Evolutionary conservation across 2,113 vertebrate species (phyloP).

Genomic region (Pachypanchax playfairii): DNA sequence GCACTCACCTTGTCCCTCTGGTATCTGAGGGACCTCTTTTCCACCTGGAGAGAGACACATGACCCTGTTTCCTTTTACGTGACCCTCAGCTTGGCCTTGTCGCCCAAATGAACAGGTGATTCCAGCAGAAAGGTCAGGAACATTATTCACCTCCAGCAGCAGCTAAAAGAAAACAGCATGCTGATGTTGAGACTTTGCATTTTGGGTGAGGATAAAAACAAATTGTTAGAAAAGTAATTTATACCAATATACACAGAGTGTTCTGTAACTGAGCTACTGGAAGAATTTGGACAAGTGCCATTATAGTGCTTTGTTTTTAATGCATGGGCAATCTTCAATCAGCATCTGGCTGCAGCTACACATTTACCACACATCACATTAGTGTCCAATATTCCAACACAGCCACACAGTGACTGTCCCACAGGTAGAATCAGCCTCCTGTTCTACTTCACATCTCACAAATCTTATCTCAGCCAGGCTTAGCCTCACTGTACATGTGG

Average conservation of each 20-base stretch:
- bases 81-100: conserved; percentile 86
- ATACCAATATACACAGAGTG: neutral
- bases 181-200: neutral
- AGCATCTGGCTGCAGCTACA: conserved; percentile 2
- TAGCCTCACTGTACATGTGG: conserved; percentile 20
- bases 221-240: neutral
- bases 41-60: conserved; percentile 87
- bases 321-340: neutral
- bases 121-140: conserved; percentile 86
- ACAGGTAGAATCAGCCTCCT: conserved; percentile 5
- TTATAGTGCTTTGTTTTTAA: conserved; percentile 1
- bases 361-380: conserved; percentile 21
- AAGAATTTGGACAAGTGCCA: neutral
- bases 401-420: neutral
- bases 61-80: conserved; percentile 85
- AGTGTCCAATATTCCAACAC: conserved; percentile 1
- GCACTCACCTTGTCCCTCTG: conserved; percentile 86
- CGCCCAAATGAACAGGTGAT: conserved; percentile 89
- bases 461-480: conserved; percentile 28
- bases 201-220: neutral
- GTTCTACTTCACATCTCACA: conserved; percentile 13
- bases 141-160: conserved; percentile 86
- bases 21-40: conserved; percentile 89
- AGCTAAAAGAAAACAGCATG: conserved; percentile 74
- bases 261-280: neutral